Evolutionary conservation across 2,888 invertebrate genomes (phyloP), one percentile per base, ranked within the genome.

Genomic region (Idaea dimidiata): DNA sequence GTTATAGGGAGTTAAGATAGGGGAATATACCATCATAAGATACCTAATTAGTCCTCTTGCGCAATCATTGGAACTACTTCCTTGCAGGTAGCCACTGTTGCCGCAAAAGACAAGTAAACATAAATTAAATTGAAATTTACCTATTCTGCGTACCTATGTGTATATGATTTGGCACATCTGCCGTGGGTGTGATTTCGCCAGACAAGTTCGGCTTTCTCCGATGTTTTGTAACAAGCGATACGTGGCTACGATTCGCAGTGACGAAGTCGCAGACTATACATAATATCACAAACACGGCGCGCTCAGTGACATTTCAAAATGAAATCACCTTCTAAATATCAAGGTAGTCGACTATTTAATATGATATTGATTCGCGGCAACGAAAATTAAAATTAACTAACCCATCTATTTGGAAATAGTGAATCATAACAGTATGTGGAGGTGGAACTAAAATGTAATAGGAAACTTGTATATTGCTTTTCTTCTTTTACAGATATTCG

Each of bases 131-230:
- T 14, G 14, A 43, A 14, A 43, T 43, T 10, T 79, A n/a, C n/a
- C n/a, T n/a, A 80, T 80, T 83, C 74, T 82, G 60, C 63, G 58
- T 43, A 43, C n/a, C n/a, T n/a, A n/a, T n/a, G n/a, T 59, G 66
- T 67, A 79, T 77, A 84, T 85, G 80, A 89, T 89, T 91, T 86
- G 86, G 89, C 90, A 86, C 89, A 85, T 79, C 77, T 75, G 81
- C 73, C 78, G 91, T 91, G 88, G 90, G 91, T 82, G 90, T 86
- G 88, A 88, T 91, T 91, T 91, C 89, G 87, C 89, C 89, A 89
- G 85, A 77, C 84, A 77, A 81, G 67, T 77, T 77, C 82, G 76
- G 86, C 91, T 92, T 91, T 92, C 91, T 89, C 91, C 81, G 74
- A 10, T 72, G 75, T 87, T 86, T 88, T 83, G 88, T 82, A 87